Evolutionary conservation across 2,888 invertebrate species (phyloP).

Genomic region (Abrostola tripartita): DNA sequence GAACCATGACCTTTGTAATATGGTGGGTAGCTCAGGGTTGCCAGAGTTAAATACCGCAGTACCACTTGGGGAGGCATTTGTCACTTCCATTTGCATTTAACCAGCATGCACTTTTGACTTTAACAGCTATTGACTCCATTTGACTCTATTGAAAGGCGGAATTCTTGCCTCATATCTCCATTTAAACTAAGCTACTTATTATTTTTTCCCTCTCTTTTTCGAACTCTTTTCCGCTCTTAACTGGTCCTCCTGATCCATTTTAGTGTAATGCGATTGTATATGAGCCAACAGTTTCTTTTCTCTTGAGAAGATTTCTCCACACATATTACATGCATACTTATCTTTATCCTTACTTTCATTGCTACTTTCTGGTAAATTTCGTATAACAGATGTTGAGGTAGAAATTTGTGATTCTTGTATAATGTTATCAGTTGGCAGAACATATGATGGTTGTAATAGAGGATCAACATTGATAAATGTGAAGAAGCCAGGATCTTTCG

Average conservation of each 20-base stretch:
- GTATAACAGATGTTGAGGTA: conserved; percentile 71
- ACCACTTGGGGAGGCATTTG: no score
- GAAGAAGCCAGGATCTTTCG: conserved; percentile 76
- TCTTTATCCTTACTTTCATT: conserved; percentile 60
- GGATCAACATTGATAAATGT: conserved; percentile 85
- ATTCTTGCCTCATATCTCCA: neutral
- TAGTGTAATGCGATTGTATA: conserved; percentile 80
- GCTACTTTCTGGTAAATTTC: conserved; percentile 48
- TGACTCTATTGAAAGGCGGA: neutral
- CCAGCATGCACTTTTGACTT: no score
- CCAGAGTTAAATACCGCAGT: no score
- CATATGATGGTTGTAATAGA: conserved; percentile 79
- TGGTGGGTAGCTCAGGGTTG: no score
- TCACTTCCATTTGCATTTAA: no score
- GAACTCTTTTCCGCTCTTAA: conserved; percentile 58
- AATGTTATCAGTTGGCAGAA: conserved; percentile 79
- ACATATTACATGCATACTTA: conserved; percentile 80
- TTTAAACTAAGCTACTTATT: conserved; percentile 25
- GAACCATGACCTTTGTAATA: no score
- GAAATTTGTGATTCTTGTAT: conserved; percentile 85
- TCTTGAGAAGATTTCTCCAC: conserved; percentile 75
- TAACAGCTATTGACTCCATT: neutral
- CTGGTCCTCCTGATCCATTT: conserved; percentile 79
- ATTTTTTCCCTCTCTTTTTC: conserved; percentile 60
- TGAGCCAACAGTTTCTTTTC: conserved; percentile 82